Evolutionary conservation across 2,797 vertebrate genomes (phyloP).

Genomic region (Girardinus metallicus): DNA sequence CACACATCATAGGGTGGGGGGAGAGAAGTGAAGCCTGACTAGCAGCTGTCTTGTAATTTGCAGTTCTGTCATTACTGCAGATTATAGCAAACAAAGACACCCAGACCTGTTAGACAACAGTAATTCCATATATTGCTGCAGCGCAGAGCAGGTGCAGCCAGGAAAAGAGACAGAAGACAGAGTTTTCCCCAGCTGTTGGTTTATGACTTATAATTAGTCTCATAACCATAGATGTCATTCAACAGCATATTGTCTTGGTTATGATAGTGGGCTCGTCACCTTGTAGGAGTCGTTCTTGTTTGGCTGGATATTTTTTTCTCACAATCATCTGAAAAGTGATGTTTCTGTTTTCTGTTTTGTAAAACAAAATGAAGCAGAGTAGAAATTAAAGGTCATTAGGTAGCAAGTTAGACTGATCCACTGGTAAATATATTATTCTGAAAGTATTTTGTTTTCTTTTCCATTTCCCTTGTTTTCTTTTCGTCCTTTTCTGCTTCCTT

Average conservation of each 20-base stretch:
- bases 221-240: conserved; percentile 67
- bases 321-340: conserved; percentile 23
- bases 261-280: conserved; percentile 34
- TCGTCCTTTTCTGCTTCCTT: neutral
- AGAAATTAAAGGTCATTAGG: conserved; percentile 3
- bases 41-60: conserved; percentile 66
- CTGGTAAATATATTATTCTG: neutral
- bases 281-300: conserved; percentile 26
- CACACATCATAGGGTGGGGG: conserved; percentile 33
- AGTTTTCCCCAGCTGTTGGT: conserved; percentile 60
- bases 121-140: conserved; percentile 37
- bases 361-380: conserved; percentile 25
- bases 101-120: conserved; percentile 27
- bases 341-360: conserved; percentile 12
- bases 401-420: conserved; percentile 4
- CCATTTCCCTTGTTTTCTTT: neutral
- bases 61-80: conserved; percentile 50
- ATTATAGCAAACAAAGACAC: conserved; percentile 47
- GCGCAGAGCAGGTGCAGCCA: conserved; percentile 45
- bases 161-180: conserved; percentile 36
- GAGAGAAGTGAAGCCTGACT: conserved; percentile 32
- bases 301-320: conserved; percentile 27
- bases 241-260: conserved; percentile 39
- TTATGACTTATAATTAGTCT: conserved; percentile 69
- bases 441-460: neutral